Percentiles rank a stretch among this genome's conserved stretches.
phyloP scores from a whole-genome alignment of 2,113 vertebrate genomes.

The Lepus timidus region DNA sequence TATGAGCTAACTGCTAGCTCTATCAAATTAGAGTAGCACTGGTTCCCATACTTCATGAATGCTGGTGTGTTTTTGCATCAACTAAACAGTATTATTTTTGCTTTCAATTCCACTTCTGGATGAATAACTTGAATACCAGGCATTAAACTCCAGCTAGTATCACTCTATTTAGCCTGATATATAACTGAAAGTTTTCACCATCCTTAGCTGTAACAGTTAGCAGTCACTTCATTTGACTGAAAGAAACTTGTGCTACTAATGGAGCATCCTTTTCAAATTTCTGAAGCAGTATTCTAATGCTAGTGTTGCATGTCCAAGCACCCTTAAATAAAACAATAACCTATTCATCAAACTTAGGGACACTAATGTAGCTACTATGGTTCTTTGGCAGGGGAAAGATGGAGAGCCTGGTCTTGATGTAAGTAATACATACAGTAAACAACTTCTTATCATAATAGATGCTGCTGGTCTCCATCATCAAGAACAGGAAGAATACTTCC shows the following conservation, averaged over 20 bases:
- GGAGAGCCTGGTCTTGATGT: conserved; percentile 98
- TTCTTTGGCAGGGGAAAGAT: conserved; percentile 94
- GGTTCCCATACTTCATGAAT: not conserved
- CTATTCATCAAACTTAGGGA: conserved; percentile 55
- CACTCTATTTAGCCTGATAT: conserved; percentile 67
- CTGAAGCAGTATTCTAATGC: not conserved
- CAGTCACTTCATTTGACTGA: not conserved
- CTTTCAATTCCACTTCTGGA: conserved; percentile 41
- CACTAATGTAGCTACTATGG: conserved; percentile 86
- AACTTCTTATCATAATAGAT: conserved; percentile 55
- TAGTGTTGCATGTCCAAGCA: conserved; percentile 51
- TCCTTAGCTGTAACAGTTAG: not conserved
- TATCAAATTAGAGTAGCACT: not conserved
- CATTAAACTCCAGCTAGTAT: conserved; percentile 37
- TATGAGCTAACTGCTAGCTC: not conserved
- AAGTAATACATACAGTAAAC: conserved; percentile 88
- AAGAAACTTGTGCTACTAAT: not conserved
- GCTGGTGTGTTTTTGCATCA: not conserved
- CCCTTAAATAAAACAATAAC: conserved; percentile 12
- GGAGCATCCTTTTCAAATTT: conserved; percentile 1
- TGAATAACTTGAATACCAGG: not conserved
- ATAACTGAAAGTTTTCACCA: not conserved
- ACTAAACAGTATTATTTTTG: not conserved
- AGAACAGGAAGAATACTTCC: conserved; percentile 37
- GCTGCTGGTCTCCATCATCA: conserved; percentile 60